Evolutionary conservation across 2,113 vertebrate species (phyloP).

Genomic region (Cryptotis parvus): DNA sequence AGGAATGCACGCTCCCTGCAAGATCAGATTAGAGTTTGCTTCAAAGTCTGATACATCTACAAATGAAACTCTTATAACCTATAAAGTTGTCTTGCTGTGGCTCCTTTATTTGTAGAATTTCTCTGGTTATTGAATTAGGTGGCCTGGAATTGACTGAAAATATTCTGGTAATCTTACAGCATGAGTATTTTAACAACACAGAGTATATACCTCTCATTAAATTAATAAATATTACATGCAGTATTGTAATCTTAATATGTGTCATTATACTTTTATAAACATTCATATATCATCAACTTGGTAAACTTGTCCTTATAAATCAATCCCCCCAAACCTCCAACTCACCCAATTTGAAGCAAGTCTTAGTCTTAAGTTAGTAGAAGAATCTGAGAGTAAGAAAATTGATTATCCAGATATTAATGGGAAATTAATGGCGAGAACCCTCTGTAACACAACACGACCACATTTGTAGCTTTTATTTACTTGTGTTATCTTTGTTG

Average conservation of each 20-base stretch:
- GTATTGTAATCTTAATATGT: conserved; percentile 4
- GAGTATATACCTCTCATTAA: too few relatives aligned
- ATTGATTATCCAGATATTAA: too few relatives aligned
- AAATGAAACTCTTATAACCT: not conserved
- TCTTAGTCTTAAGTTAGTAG: conserved; percentile 70
- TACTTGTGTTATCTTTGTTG: not conserved
- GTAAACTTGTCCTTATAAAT: conserved; percentile 54
- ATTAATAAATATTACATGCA: not conserved
- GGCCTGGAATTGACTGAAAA: not conserved
- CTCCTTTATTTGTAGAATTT: not conserved
- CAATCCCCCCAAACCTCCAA: conserved; percentile 57
- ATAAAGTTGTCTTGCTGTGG: not conserved
- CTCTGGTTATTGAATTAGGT: not conserved
- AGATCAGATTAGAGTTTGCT: not conserved
- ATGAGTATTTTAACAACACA: not conserved
- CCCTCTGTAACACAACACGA: conserved; percentile 45
- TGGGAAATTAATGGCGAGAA: too few relatives aligned
- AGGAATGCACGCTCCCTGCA: not conserved
- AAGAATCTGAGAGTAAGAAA: conserved; percentile 66
- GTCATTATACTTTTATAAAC: conserved; percentile 6
- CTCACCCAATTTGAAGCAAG: conserved; percentile 66
- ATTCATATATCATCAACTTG: conserved; percentile 33
- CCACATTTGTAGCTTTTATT: conserved; percentile 69
- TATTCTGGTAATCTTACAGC: not conserved
- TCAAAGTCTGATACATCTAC: not conserved